Conservation (phyloP, 2,888 invertebrate species). For the Lissocephala sabroskyi region DNA sequence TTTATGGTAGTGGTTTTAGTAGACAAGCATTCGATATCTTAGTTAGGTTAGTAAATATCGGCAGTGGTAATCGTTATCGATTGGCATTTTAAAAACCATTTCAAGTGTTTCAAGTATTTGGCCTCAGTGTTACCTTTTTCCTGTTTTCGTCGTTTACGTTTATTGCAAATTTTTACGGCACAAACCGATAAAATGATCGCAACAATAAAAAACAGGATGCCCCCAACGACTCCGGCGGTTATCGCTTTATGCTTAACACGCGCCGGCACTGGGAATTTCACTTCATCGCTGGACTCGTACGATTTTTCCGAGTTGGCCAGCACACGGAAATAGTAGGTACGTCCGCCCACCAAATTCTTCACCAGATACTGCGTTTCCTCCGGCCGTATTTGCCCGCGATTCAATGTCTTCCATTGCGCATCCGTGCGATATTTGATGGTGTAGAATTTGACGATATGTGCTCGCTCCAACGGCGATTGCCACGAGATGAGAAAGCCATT, state of each 20-base stretch:
- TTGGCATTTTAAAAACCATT: constrained; percentile 56
- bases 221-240: constrained; percentile 96
- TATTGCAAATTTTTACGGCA: constrained; percentile 98
- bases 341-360: constrained; percentile 91
- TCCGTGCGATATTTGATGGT: constrained; percentile 93
- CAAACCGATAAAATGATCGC: constrained; percentile 97
- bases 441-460: constrained; percentile 88
- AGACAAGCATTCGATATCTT: too few relatives aligned
- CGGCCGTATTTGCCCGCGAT: constrained; percentile 89
- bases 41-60: too few relatives aligned
- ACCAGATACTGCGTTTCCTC: constrained; percentile 94
- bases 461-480: constrained; percentile 87
- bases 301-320: constrained; percentile 89
- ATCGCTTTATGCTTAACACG: constrained; percentile 95
- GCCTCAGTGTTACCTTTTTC: constrained; percentile 88
- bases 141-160: constrained; percentile 96
- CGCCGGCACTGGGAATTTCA: constrained; percentile 91
- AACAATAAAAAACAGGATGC: constrained; percentile 96
- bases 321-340: constrained; percentile 93
- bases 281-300: constrained; percentile 89
- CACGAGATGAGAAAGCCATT: constrained; percentile 93
- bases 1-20: too few relatives aligned
- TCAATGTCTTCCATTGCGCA: constrained; percentile 90
- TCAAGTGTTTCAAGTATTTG: constrained; percentile 58
- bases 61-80: constrained; percentile 4